A percentile compares a stretch with the other conserved stretches of the same genome.
Evolutionary conservation across 2,113 vertebrate genomes (phyloP).

Genomic region (Melanerpes formicivorus): DNA sequence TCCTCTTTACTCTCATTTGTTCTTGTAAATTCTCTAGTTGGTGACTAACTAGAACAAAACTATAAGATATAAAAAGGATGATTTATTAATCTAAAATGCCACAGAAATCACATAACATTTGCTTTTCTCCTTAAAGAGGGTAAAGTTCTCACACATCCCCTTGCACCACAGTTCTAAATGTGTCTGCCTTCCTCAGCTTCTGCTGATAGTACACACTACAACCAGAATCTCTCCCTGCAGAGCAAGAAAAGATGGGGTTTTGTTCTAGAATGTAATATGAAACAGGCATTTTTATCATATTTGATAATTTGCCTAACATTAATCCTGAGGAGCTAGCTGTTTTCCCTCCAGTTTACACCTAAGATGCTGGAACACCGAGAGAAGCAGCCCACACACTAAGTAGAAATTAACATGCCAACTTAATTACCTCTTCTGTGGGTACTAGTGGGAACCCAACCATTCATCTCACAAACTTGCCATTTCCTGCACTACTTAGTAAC

Average conservation of each 20-base stretch:
- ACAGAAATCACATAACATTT: not conserved
- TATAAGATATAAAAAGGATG: slow-evolving; percentile 59
- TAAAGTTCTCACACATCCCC: not conserved
- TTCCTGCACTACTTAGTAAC: not conserved
- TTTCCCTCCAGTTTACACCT: not conserved
- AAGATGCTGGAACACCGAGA: not conserved
- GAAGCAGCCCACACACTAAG: slow-evolving; percentile 37
- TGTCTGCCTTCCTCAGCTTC: not conserved
- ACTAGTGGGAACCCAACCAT: not conserved
- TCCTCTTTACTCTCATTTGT: slow-evolving; percentile 12
- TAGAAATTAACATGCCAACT: not conserved
- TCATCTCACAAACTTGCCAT: not conserved
- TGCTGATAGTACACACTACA: not conserved
- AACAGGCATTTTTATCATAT: not conserved
- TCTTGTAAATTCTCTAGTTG: slow-evolving; percentile 19
- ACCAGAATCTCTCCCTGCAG: not conserved
- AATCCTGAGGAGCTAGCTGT: not conserved
- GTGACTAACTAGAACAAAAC: slow-evolving; percentile 31
- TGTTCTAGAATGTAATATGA: not conserved
- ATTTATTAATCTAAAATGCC: slow-evolving; percentile 52
- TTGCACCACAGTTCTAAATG: not conserved
- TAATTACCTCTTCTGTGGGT: not conserved
- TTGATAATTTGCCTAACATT: not conserved
- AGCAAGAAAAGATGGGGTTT: not conserved
- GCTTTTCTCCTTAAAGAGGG: not conserved